A percentile compares a stretch with the other conserved stretches of the same genome.
These are phyloP conservation scores for Erpornis zantholeuca DNA, from an alignment of 2,113 vertebrate species.

Conservation along the genomic window DNA sequence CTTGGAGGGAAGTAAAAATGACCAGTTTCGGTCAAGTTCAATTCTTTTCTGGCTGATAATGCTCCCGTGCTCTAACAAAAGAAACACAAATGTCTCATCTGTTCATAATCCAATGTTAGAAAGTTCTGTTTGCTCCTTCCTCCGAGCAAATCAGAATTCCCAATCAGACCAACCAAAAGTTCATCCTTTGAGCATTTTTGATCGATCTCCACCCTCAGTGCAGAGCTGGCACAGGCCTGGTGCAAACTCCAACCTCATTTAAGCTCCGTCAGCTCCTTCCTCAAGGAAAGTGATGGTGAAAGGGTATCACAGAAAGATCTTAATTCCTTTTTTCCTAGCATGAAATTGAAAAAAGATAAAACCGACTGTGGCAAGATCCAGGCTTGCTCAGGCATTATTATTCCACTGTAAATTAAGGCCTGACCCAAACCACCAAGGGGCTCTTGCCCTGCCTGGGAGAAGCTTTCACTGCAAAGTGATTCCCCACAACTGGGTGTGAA, in stretches of 20 bases:
- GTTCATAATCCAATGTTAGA: neutral
- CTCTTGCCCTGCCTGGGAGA: neutral
- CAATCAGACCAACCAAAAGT: neutral
- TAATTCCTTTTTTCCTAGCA: neutral
- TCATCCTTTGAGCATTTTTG: neutral
- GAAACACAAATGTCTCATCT: neutral
- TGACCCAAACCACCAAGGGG: neutral
- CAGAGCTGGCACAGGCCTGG: neutral
- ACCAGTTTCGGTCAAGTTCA: accelerated
- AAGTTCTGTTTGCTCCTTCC: neutral
- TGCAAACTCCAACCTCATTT: neutral
- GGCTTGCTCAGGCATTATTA: neutral
- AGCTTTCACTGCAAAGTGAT: neutral
- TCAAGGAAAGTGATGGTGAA: neutral
- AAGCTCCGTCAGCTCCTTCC: neutral
- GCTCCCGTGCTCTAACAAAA: neutral
- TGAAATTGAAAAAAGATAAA: neutral
- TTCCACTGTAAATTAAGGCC: neutral
- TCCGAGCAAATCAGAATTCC: neutral
- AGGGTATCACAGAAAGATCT: neutral
- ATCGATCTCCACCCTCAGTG: accelerated
- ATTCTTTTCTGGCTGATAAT: neutral
- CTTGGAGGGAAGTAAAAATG: neutral
- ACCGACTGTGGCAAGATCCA: neutral
- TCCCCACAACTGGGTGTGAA: neutral